Base-by-base conservation (phyloP, 2,113 vertebrate species). In the Ascaphus truei region DNA sequence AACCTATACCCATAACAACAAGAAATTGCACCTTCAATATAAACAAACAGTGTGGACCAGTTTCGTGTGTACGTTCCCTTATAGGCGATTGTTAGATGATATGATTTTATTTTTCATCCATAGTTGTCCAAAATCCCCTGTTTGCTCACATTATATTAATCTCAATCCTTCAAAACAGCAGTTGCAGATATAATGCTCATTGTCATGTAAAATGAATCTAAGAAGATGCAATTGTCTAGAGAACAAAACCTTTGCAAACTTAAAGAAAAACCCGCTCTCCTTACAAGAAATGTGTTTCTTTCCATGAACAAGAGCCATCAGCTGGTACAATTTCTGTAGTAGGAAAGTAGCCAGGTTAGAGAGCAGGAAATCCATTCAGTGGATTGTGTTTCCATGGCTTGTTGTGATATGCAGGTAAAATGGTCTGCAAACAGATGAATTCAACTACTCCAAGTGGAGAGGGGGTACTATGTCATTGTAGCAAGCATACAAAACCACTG, bases 351-450 rank as follows among this genome's bases (percentile, higher is more conserved):
- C 76, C 75, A 74, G 78, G 68, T 74, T 62, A 78, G 74, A 73
- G 76, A 66, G 65, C 69, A 5, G 1, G 51, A 20, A 29, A 25
- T 48, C 33, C 67, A 10, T 22, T 68, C 50, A 56, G 61, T 59
- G 65, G 83, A 83, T 79, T 80, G 80, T 79, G 83, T 84, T 64
- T 78, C 78, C 33, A 30, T 64, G 76, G 87, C 84, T 84, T 90
- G 86, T 91, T 91, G 86, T 88, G 88, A 81, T 89, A 86, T 86
- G 85, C 90, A 94, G 91, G 91, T 94, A 85, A 91, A 92, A 86
- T 76, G 85, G 87, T 90, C 92, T 89, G 91, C 91, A 92, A 93
- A 95, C 93, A 92, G 85, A 89, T 80, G 86, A 87, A 89, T 88
- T 86, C 75, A 92, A 82, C 77, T 77, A 79, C 77, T 84, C 82